Conservation (phyloP, 2,888 invertebrate genomes). For the Idaea biselata region DNA sequence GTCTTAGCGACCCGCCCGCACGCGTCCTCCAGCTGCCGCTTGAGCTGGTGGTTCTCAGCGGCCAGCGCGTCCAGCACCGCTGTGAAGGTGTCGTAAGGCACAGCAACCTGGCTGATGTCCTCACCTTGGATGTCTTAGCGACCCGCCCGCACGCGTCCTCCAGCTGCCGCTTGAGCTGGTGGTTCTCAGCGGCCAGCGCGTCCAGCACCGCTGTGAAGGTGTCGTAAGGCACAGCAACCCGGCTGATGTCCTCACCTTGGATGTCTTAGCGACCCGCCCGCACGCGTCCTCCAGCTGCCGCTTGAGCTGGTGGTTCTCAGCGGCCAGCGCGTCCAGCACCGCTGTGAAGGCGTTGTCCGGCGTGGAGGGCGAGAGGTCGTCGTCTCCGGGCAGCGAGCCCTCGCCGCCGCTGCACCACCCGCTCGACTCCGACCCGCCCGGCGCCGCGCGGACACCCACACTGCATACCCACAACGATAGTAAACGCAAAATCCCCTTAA, state of each 20-base stretch:
- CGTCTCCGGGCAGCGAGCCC: constrained; percentile 84
- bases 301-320: constrained; percentile 92
- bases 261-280: constrained; percentile 91
- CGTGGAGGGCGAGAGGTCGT: constrained; percentile 60
- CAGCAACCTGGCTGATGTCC: neutral
- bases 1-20: constrained; percentile 92
- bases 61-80: no score
- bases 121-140: constrained; percentile 91
- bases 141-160: constrained; percentile 90
- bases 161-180: constrained; percentile 90
- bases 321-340: constrained; percentile 90
- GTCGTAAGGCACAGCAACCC: constrained; percentile 83
- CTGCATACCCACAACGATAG: constrained; percentile 28
- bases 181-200: constrained; percentile 79
- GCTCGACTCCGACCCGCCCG: constrained; percentile 82
- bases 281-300: constrained; percentile 90
- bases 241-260: constrained; percentile 87
- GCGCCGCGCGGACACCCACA: constrained; percentile 76
- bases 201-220: no score
- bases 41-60: constrained; percentile 87
- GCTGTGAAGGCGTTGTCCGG: constrained; percentile 87
- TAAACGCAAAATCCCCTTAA: no score
- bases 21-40: constrained; percentile 90
- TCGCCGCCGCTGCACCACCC: constrained; percentile 81
- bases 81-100: constrained; percentile 84